phyloP scores from a whole-genome alignment of 2,113 vertebrate species.

The Paratilapia polleni region DNA sequence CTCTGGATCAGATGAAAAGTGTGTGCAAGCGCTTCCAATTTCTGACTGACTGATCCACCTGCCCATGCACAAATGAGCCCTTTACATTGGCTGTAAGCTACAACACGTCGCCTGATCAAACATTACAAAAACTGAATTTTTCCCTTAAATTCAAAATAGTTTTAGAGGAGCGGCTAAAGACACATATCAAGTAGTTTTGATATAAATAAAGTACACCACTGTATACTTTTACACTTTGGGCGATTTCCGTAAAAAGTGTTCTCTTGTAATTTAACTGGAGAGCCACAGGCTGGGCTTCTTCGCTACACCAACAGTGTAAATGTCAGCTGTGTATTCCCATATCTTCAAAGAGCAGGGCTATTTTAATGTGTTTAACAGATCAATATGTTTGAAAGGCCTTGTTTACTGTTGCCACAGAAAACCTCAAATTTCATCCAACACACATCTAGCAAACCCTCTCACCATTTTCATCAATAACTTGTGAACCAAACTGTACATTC shows the following conservation, averaged over 20 bases:
- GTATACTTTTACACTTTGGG: slow-evolving; percentile 32
- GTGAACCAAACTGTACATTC: slow-evolving; percentile 10
- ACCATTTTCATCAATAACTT: slow-evolving; percentile 44
- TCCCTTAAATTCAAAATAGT: slow-evolving; percentile 25
- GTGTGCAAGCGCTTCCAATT: slow-evolving; percentile 75
- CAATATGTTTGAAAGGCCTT: slow-evolving; percentile 11
- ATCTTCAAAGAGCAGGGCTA: neutral
- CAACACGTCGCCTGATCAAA: slow-evolving; percentile 34
- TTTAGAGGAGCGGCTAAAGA: slow-evolving; percentile 14
- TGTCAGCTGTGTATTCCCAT: neutral
- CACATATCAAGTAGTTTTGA: neutral
- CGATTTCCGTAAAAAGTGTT: slow-evolving; percentile 29
- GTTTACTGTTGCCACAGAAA: slow-evolving; percentile 16
- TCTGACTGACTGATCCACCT: slow-evolving; percentile 64
- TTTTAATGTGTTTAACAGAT: slow-evolving; percentile 27
- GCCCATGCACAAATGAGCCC: slow-evolving; percentile 74
- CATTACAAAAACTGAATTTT: slow-evolving; percentile 27
- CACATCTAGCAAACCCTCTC: neutral
- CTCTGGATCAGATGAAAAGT: slow-evolving; percentile 73
- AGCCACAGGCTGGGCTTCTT: neutral
- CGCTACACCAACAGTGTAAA: slow-evolving; percentile 20
- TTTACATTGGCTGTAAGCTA: slow-evolving; percentile 64
- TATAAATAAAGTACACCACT: slow-evolving; percentile 1
- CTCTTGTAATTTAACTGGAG: slow-evolving; percentile 11
- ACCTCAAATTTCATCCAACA: neutral